Percentiles rank a stretch among this genome's conserved stretches.
These are phyloP conservation scores for Parnassius apollo DNA, from an alignment of 2,888 invertebrate genomes.

Conservation along the genomic window DNA sequence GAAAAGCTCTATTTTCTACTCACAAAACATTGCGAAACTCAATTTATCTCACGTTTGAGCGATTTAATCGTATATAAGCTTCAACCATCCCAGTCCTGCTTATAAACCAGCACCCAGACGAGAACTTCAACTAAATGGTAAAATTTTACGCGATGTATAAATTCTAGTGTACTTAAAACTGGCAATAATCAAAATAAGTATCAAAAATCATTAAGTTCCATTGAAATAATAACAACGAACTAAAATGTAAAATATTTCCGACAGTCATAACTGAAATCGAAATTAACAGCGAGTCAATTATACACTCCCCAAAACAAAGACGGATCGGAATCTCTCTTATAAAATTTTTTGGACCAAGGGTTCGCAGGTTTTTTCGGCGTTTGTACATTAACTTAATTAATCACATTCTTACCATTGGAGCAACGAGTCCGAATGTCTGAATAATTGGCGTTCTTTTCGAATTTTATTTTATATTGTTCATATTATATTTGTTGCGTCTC, in stretches of 20 bases:
- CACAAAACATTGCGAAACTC: too few relatives aligned
- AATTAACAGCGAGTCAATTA: constrained; percentile 66
- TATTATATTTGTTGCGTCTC: constrained; percentile 22
- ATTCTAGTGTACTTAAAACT: too few relatives aligned
- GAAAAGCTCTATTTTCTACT: too few relatives aligned
- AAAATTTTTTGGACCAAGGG: constrained; percentile 68
- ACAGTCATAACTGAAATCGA: constrained; percentile 53
- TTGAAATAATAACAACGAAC: neutral
- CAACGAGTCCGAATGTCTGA: constrained; percentile 66
- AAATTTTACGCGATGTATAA: too few relatives aligned
- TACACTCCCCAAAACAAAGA: constrained; percentile 67
- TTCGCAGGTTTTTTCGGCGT: constrained; percentile 68
- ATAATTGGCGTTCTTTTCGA: constrained; percentile 61
- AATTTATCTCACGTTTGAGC: too few relatives aligned
- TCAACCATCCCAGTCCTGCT: too few relatives aligned
- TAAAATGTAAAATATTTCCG: constrained; percentile 33
- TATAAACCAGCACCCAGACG: too few relatives aligned
- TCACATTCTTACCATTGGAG: constrained; percentile 76
- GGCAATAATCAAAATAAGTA: too few relatives aligned
- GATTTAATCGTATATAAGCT: too few relatives aligned
- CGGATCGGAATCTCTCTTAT: constrained; percentile 66
- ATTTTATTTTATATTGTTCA: constrained; percentile 3
- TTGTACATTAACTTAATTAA: constrained; percentile 79
- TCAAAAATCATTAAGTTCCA: too few relatives aligned
- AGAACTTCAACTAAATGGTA: too few relatives aligned